These are phyloP conservation scores for Peromyscus polionotus DNA, from an alignment of 2,113 vertebrate species.

Conservation along the genomic window DNA sequence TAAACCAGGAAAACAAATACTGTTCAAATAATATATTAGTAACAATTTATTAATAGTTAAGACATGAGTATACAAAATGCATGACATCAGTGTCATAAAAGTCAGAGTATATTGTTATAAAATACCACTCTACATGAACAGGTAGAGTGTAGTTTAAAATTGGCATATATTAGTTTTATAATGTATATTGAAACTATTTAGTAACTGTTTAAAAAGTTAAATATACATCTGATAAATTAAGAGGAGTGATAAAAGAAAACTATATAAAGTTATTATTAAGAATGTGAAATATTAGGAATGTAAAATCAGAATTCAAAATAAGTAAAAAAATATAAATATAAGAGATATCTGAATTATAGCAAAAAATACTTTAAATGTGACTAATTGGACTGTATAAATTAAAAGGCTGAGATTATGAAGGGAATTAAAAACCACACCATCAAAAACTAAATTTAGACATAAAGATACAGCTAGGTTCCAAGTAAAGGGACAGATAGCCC, in stretches of 20 bases:
- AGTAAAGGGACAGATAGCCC: background rate
- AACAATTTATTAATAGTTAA: background rate
- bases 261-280: background rate
- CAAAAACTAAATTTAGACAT: background rate
- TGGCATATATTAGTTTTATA: background rate
- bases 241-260: background rate
- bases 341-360: background rate
- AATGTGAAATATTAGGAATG: background rate
- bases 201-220: background rate
- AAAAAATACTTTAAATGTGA: background rate
- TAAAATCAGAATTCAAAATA: background rate
- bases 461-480: background rate
- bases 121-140: background rate
- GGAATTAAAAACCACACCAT: background rate
- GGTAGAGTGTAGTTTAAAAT: background rate
- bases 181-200: background rate
- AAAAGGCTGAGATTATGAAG: background rate
- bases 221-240: background rate
- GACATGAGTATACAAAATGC: background rate
- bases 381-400: background rate
- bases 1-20: background rate
- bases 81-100: background rate
- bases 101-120: background rate
- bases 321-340: background rate
- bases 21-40: background rate